Conservation (phyloP, 1,140 invertebrate species). For the Gerris buenoi region DNA sequence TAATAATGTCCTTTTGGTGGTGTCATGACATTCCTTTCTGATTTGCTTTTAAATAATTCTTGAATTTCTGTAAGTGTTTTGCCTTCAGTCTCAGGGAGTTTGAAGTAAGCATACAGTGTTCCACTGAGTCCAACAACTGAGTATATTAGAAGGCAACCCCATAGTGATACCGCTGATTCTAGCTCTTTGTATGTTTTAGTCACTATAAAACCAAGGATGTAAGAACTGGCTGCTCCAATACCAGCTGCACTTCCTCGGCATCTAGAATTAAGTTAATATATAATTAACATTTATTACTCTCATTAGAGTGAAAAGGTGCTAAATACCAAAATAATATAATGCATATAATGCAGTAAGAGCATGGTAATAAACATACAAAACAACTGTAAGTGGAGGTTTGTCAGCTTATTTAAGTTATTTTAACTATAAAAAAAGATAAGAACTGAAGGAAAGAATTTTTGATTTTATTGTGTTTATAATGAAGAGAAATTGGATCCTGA, state of each 20-base stretch:
- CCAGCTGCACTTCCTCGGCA: constrained; percentile 19
- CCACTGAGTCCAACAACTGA: constrained; percentile 13
- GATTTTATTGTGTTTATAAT: too few species aligned
- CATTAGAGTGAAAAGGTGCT: too few species aligned
- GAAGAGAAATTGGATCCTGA: too few species aligned
- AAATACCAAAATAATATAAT: too few species aligned
- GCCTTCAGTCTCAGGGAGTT: constrained; percentile 22
- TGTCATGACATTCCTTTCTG: neutral
- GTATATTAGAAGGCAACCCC: constrained; percentile 19
- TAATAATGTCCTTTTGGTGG: neutral
- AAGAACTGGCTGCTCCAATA: constrained; percentile 18
- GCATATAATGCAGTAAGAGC: too few species aligned
- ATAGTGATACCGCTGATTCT: constrained; percentile 11
- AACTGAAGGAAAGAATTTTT: too few species aligned
- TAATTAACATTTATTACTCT: too few species aligned
- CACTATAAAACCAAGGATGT: constrained; percentile 16
- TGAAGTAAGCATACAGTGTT: constrained; percentile 16
- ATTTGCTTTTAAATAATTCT: constrained; percentile 11
- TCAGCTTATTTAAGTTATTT: too few species aligned
- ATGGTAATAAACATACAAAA: too few species aligned
- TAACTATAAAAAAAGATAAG: too few species aligned
- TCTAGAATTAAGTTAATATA: constrained; percentile 9
- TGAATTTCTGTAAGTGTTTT: constrained; percentile 20
- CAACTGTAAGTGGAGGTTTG: too few species aligned
- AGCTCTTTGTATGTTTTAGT: constrained; percentile 20